Conservation (phyloP, 2,113 vertebrate species). For the Apodemus sylvaticus region DNA sequence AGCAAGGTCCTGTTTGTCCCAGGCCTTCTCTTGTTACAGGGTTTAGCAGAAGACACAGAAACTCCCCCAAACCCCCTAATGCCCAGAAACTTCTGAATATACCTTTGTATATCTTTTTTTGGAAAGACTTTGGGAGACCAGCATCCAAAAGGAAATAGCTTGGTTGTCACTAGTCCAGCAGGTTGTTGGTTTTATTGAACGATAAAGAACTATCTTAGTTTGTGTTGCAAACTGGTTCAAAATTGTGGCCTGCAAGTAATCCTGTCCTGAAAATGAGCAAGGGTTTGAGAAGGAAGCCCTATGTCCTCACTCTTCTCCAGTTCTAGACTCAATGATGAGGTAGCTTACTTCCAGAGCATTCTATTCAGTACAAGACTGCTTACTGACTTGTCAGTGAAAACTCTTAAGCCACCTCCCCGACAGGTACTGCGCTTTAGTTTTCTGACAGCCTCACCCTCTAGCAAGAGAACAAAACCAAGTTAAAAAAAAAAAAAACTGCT, state of each 20-base stretch:
- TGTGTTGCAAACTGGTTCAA: too few species aligned
- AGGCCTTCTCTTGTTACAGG: not conserved
- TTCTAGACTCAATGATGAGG: not conserved
- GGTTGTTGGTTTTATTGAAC: not conserved
- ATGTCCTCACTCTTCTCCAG: not conserved
- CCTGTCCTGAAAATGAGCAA: not conserved
- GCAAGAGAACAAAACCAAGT: not conserved
- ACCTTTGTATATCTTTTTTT: not conserved
- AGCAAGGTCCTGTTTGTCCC: not conserved
- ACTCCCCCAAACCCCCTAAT: not conserved
- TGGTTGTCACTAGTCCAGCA: not conserved
- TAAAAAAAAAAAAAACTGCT: not conserved
- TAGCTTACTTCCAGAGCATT: slow-evolving; percentile 5
- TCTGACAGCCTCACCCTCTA: not conserved
- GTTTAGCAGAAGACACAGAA: not conserved
- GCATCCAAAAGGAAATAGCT: not conserved
- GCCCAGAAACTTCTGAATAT: not conserved
- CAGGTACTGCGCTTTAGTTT: not conserved
- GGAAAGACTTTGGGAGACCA: not conserved
- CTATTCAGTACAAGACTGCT: not conserved
- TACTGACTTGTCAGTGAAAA: not conserved
- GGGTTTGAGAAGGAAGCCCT: not conserved
- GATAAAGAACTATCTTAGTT: not conserved
- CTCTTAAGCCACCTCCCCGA: not conserved
- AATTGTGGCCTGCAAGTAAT: not conserved